Conservation (phyloP, 2,797 vertebrate genomes). For the Sardinella longiceps region DNA sequence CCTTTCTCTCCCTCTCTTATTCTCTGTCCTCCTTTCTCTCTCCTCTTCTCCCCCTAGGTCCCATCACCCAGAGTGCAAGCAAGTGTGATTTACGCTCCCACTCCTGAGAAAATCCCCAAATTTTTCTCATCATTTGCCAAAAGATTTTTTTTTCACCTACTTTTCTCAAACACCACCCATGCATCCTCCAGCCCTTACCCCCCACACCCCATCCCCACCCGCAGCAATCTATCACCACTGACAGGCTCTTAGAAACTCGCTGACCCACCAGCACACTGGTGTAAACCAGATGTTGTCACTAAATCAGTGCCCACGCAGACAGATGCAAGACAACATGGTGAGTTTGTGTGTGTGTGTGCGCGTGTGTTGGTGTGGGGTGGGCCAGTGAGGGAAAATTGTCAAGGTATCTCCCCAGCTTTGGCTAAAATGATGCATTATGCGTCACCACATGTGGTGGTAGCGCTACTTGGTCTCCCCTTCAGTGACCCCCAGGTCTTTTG, state of each 20-base stretch:
- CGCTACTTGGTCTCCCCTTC: not conserved
- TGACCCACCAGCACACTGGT: slow-evolving; percentile 50
- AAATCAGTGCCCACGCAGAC: slow-evolving; percentile 61
- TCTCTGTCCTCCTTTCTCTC: slow-evolving; percentile 17
- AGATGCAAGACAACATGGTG: slow-evolving; percentile 44
- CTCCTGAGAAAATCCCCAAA: slow-evolving; percentile 49
- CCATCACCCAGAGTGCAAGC: slow-evolving; percentile 34
- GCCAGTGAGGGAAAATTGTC: not conserved
- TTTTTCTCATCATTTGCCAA: slow-evolving; percentile 50
- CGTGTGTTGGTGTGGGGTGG: slow-evolving; percentile 23
- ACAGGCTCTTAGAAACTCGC: slow-evolving; percentile 55
- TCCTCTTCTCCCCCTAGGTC: slow-evolving; percentile 24
- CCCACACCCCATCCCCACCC: slow-evolving; percentile 26
- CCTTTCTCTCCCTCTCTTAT: not conserved
- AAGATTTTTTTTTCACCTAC: slow-evolving; percentile 12
- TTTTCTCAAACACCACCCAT: slow-evolving; percentile 10
- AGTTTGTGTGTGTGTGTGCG: slow-evolving; percentile 30
- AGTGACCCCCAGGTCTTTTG: not conserved
- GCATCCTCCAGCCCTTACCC: slow-evolving; percentile 6
- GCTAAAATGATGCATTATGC: slow-evolving; percentile 2
- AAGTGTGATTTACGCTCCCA: slow-evolving; percentile 55
- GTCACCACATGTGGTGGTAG: slow-evolving; percentile 7
- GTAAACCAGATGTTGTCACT: slow-evolving; percentile 65
- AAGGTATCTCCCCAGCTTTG: slow-evolving; percentile 10
- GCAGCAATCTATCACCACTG: slow-evolving; percentile 58